A percentile compares a stretch with the other conserved stretches of the same genome.
These are phyloP conservation scores for Ptychodera flava DNA, from an alignment of 35 echinoderm and acorn worm genomes.

Conservation along the genomic window DNA sequence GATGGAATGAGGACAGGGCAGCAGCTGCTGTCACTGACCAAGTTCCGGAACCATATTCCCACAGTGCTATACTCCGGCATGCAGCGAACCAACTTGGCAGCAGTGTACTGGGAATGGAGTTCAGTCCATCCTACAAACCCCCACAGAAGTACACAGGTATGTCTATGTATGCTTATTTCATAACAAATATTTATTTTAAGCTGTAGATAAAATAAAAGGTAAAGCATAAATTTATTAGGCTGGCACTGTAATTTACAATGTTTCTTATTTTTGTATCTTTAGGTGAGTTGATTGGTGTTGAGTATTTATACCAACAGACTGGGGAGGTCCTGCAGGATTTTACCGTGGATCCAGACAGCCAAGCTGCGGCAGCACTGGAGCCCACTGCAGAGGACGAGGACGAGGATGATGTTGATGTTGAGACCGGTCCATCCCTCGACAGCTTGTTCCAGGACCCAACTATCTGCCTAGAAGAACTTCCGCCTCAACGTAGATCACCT, in stretches of 20 bases:
- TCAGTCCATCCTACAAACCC: slow-evolving; percentile 10
- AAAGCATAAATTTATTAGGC: not conserved
- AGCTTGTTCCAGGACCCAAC: not conserved
- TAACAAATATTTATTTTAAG: not conserved
- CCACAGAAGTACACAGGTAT: slow-evolving; percentile 15
- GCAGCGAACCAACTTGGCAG: slow-evolving; percentile 8
- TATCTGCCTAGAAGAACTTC: not conserved
- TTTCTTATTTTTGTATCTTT: not conserved
- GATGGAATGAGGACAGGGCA: slow-evolving; percentile 46
- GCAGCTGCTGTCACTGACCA: not conserved
- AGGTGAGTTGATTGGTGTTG: slow-evolving; percentile 66
- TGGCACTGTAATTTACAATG: not conserved
- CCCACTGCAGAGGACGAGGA: not conserved
- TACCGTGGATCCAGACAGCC: not conserved
- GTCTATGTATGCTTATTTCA: not conserved
- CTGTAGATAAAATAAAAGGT: not conserved
- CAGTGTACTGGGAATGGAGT: slow-evolving; percentile 15
- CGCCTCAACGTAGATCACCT: not conserved
- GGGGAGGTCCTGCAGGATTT: not conserved
- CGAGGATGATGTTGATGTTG: not conserved
- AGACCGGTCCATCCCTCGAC: not conserved
- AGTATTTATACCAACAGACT: slow-evolving; percentile 57
- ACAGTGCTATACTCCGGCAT: slow-evolving; percentile 6
- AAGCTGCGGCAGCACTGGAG: not conserved
- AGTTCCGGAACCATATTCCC: not conserved